Evolutionary conservation across 2,888 invertebrate species (phyloP).

Genomic region (Ophioninae sp.): DNA sequence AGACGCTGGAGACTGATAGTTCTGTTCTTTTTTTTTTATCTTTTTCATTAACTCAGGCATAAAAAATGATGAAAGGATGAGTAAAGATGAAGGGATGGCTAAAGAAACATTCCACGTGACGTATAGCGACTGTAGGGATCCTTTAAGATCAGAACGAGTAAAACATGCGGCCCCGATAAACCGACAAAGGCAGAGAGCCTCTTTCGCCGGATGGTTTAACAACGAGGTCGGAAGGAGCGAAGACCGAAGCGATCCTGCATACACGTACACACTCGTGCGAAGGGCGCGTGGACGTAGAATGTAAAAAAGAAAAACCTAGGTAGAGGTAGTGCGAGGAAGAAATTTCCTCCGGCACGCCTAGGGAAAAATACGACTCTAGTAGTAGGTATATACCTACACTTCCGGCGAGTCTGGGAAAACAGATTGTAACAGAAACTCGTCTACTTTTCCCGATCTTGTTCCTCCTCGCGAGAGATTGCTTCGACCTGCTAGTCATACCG

Average conservation of each 20-base stretch:
- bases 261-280: background rate
- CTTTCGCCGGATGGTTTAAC: conserved; percentile 53
- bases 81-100: conserved; percentile 4
- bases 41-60: background rate
- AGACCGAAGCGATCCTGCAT: background rate
- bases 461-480: conserved; percentile 39
- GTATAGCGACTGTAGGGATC: conserved; percentile 49
- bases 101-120: conserved; percentile 32
- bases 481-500: conserved; percentile 24
- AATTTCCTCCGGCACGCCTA: conserved; percentile 15
- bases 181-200: conserved; percentile 59
- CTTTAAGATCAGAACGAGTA: conserved; percentile 36
- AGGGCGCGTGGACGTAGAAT: too few species aligned
- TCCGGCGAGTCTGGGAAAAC: conserved; percentile 43
- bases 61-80: background rate
- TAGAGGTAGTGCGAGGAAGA: conserved; percentile 6
- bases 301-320: conserved; percentile 3
- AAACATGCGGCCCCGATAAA: conserved; percentile 52
- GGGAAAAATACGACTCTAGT: conserved; percentile 37
- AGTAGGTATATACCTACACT: conserved; percentile 26
- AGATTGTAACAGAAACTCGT: conserved; percentile 46
- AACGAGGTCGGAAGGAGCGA: conserved; percentile 51
- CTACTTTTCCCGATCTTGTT: conserved; percentile 27
- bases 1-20: background rate
- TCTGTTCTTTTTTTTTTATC: background rate